Percentiles rank a stretch among this genome's conserved stretches.
These are phyloP conservation scores for Hyles lineata DNA, from an alignment of 2,888 invertebrate genomes.

Conservation along the genomic window DNA sequence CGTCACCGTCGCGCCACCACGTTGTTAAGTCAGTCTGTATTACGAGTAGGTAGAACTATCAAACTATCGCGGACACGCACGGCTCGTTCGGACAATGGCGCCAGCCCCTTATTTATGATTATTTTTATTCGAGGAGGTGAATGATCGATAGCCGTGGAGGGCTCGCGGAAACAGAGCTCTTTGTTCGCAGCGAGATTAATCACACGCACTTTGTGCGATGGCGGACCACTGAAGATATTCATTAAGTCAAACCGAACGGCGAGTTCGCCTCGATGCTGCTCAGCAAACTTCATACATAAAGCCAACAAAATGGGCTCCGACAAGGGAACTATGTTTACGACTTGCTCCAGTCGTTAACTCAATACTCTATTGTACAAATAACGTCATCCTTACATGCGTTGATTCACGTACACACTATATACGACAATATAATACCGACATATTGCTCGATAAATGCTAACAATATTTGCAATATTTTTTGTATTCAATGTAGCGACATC, in stretches of 20 bases:
- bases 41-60: conserved; percentile 64
- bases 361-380: neutral
- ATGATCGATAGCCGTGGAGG: conserved; percentile 77
- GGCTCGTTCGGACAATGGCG: conserved; percentile 75
- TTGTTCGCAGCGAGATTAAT: conserved; percentile 81
- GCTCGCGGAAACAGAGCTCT: conserved; percentile 75
- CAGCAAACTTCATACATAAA: conserved; percentile 22
- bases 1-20: conserved; percentile 37
- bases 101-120: conserved; percentile 78
- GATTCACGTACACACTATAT: conserved; percentile 70
- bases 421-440: conserved; percentile 67
- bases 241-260: conserved; percentile 62
- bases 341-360: conserved; percentile 14
- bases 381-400: conserved; percentile 12
- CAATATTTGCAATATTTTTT: neutral
- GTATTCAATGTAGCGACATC: neutral
- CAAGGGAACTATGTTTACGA: conserved; percentile 27
- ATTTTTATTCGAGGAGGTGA: conserved; percentile 80
- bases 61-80: conserved; percentile 76
- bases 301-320: conserved; percentile 1
- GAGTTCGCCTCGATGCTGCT: conserved; percentile 45
- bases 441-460: neutral
- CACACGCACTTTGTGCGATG: conserved; percentile 73
- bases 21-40: conserved; percentile 54
- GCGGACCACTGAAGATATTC: conserved; percentile 72